phyloP scores from a whole-genome alignment of 2,113 vertebrate species.

The Aldabrachelys gigantea region DNA sequence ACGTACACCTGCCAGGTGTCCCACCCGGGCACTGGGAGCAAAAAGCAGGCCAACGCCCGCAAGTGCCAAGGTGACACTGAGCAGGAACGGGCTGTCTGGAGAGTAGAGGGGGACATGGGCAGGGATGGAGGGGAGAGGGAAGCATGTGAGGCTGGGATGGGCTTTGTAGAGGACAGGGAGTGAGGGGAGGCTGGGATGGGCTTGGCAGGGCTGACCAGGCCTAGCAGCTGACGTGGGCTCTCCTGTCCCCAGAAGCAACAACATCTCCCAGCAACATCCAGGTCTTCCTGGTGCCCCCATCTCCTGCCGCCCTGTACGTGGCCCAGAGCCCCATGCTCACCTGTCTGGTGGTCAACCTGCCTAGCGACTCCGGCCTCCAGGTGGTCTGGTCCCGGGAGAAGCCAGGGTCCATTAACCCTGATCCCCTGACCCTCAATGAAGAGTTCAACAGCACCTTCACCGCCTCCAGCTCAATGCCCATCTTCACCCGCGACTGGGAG shows the following conservation, averaged over 20 bases:
- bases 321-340: constrained; percentile 6
- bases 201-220: neutral
- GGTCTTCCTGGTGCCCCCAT: constrained; percentile 25
- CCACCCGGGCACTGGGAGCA: no score
- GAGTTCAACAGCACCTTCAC: constrained; percentile 9
- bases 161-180: no score
- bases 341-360: constrained; percentile 56
- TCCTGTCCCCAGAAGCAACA: neutral
- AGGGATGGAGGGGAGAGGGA: neutral
- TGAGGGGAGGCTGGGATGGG: neutral
- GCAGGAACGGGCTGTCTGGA: no score
- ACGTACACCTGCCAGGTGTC: no score
- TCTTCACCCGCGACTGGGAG: constrained; percentile 2
- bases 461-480: neutral
- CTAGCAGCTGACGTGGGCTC: neutral
- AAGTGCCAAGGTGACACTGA: no score
- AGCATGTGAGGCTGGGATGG: no score
- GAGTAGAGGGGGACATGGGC: neutral
- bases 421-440: fast-evolving
- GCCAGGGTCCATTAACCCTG: fast-evolving
- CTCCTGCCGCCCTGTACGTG: constrained; percentile 48
- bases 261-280: neutral
- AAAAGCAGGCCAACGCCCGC: no score
- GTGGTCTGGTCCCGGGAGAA: constrained; percentile 38
- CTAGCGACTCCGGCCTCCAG: fast-evolving